These are phyloP conservation scores for Gastrophryne carolinensis DNA, from an alignment of 2,797 vertebrate genomes.

Conservation along the genomic window DNA sequence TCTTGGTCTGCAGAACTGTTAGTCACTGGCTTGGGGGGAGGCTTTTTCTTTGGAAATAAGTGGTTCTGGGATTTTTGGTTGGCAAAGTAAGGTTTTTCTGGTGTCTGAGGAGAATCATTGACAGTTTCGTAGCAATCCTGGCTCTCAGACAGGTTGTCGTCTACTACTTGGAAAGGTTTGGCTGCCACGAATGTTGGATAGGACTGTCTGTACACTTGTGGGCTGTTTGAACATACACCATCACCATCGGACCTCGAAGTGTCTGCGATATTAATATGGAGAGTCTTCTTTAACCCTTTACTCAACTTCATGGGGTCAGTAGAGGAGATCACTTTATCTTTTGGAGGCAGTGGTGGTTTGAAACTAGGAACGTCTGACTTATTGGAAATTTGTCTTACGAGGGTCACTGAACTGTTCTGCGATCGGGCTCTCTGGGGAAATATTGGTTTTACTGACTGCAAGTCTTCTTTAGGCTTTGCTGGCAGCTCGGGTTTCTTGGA, in stretches of 20 bases:
- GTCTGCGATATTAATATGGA: background rate
- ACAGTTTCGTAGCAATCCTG: background rate
- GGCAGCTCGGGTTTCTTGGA: background rate
- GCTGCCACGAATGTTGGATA: background rate
- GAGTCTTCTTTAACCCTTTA: background rate
- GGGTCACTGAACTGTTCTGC: too few relatives aligned
- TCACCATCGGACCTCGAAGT: background rate
- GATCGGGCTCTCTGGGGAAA: background rate
- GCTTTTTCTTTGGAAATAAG: background rate
- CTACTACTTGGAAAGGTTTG: background rate
- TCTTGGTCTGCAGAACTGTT: background rate
- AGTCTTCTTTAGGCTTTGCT: background rate
- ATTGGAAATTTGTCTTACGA: background rate
- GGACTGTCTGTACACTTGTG: background rate
- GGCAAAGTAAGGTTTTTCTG: background rate
- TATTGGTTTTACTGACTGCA: too few relatives aligned
- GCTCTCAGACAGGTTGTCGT: background rate
- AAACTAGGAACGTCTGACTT: background rate
- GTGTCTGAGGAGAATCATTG: background rate
- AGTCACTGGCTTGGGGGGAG: too few relatives aligned
- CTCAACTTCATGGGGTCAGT: background rate
- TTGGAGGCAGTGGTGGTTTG: background rate
- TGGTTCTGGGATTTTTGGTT: background rate
- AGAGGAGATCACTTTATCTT: background rate
- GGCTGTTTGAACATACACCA: background rate